Base-by-base conservation (phyloP, 1,140 invertebrate genomes). In the Anoplophora glabripennis region DNA sequence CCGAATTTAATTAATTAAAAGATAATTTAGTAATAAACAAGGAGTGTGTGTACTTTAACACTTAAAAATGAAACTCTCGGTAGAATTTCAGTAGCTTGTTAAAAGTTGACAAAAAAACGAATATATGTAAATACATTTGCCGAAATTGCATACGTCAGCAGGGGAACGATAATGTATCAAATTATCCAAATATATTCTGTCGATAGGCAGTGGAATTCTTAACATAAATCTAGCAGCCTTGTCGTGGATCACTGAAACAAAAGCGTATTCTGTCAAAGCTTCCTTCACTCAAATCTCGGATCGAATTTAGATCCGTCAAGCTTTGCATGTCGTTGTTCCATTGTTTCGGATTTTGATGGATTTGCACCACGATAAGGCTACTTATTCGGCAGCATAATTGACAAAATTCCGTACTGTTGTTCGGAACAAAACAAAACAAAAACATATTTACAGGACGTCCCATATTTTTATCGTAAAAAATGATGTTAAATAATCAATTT, bases 281-380 rank as follows among this genome's bases (percentile, higher is more conserved):
- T 64, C 48, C 60, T 61, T 49, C 59, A 65, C 52, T 70, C 65
- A 70, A 70, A 70, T 70, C 63, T 61, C 63, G 59, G 52, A 64
- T 63, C 64, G 66, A 68, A 64, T 69, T 69, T 67, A 65, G 65
- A 69, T 69, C 67, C 67, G 62, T 65, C 65, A 67, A 53, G 67
- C 65, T 67, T 65, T 67, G 64, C 65, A 65, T 67, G 58, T 65
- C 61, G 63, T 61, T 62, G 61, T 58, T 60, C 66, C 64, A 70
- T 70, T 70, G 68, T 70, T 70, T 58, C 57, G 54, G 61, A 52
- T 65, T 67, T 69, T 69, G 68, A 69, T 69, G 68, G 68, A 69
- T 69, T 67, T 67, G 63, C 61, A 53, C 33, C 7, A 21, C 21
- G 21, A 28, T 28, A 28, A 28, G 21, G 5, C 21, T 28, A 28